Conservation (phyloP, 1,140 invertebrate species). For the Pseudachorutes palmiensis region DNA sequence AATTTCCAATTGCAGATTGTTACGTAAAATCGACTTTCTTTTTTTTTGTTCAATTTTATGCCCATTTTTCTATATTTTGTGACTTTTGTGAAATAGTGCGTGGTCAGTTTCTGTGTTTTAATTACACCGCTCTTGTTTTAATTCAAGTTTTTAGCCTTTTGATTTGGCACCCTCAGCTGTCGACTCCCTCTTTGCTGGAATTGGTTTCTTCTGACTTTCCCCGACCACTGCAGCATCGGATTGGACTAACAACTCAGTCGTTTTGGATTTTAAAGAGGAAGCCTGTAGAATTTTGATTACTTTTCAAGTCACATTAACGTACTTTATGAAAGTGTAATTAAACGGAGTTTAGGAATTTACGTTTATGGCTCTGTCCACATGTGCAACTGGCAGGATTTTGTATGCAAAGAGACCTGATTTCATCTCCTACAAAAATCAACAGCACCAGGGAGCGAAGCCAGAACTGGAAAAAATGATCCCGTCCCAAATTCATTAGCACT, state of each 20-base stretch:
- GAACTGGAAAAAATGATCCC: neutral
- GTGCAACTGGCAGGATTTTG: neutral
- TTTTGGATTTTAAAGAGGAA: slow-evolving; percentile 5
- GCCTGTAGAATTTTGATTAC: slow-evolving; percentile 10
- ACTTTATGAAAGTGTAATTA: slow-evolving; percentile 14
- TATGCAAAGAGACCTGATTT: too few species aligned
- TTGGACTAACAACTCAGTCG: too few species aligned
- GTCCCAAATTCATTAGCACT: slow-evolving; percentile 7
- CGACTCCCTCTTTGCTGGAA: neutral
- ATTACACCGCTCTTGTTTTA: neutral
- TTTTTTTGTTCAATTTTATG: too few species aligned
- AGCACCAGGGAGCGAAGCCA: neutral
- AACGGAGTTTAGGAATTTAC: slow-evolving; percentile 3
- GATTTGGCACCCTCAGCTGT: neutral
- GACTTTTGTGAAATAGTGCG: neutral
- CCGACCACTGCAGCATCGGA: neutral
- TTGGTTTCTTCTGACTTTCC: neutral
- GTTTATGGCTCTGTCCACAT: neutral
- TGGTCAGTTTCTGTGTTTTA: neutral
- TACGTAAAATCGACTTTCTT: too few species aligned
- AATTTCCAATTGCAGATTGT: too few species aligned
- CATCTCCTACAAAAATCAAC: slow-evolving; percentile 1
- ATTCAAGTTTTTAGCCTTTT: neutral
- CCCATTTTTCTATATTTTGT: neutral
- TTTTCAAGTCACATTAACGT: slow-evolving; percentile 13